Conservation (phyloP, 2,113 vertebrate genomes). For the Pangasianodon gigas region DNA sequence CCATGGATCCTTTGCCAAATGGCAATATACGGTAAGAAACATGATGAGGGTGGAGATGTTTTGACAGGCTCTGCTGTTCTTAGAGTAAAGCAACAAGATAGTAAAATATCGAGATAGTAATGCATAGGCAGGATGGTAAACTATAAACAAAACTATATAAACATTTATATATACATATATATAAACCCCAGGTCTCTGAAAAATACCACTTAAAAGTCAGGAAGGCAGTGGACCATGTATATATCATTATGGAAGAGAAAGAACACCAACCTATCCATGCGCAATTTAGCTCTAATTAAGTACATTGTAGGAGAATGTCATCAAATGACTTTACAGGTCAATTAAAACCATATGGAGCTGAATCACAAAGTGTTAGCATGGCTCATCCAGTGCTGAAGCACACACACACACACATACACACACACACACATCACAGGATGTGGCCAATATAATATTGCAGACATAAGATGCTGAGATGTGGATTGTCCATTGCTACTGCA, state of each 20-base stretch:
- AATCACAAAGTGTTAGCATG: constrained; percentile 1
- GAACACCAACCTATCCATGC: neutral
- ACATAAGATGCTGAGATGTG: neutral
- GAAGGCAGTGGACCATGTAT: neutral
- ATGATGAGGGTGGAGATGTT: neutral
- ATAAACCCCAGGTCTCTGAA: neutral
- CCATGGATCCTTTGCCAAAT: neutral
- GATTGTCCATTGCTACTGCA: neutral
- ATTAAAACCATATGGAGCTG: constrained; percentile 8
- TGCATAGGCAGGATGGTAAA: too few species aligned
- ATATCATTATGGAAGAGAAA: neutral
- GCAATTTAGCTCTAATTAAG: neutral
- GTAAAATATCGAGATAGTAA: too few species aligned
- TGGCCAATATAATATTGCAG: constrained; percentile 21
- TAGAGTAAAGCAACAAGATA: neutral
- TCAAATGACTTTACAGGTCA: constrained; percentile 4
- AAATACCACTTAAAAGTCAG: neutral
- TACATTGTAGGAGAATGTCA: neutral
- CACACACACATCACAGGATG: neutral
- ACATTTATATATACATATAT: too few species aligned
- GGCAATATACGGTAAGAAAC: neutral
- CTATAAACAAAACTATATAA: too few species aligned
- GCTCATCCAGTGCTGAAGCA: neutral
- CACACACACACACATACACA: neutral
- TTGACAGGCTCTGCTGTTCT: constrained; percentile 3